Percentiles rank a stretch among this genome's conserved stretches.
These are phyloP conservation scores for Odontocolon sp. DNA, from an alignment of 2,888 invertebrate genomes.

Conservation along the genomic window DNA sequence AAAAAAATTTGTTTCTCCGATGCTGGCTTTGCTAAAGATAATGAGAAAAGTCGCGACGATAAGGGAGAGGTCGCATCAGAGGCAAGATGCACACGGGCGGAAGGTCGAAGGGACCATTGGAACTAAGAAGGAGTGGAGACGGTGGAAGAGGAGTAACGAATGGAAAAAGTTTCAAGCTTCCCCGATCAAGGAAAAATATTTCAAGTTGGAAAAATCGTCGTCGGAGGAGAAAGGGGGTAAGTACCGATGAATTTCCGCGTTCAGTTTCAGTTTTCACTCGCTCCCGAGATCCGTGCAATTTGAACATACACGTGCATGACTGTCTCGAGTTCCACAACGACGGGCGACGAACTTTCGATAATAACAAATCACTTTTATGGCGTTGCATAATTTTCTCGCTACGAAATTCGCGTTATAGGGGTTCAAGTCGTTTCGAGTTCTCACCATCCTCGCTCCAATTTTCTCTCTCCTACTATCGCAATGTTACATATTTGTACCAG, in stretches of 20 bases:
- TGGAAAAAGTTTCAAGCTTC: constrained; percentile 39
- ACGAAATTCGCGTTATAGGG: constrained; percentile 41
- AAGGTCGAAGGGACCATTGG: too few species aligned
- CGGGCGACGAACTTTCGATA: constrained; percentile 45
- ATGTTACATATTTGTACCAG: neutral
- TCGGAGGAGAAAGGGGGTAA: neutral
- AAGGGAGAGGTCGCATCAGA: too few species aligned
- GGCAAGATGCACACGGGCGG: too few species aligned
- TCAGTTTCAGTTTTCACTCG: neutral
- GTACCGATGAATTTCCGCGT: constrained; percentile 39
- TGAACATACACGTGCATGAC: constrained; percentile 13
- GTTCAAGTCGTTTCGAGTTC: constrained; percentile 49
- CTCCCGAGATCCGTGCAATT: constrained; percentile 28
- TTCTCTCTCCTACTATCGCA: neutral
- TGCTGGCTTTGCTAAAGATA: too few species aligned
- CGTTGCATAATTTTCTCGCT: constrained; percentile 50
- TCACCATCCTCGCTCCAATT: too few species aligned
- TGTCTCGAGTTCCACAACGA: neutral
- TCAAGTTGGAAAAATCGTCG: constrained; percentile 43
- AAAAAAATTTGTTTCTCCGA: too few species aligned
- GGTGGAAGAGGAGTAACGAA: constrained; percentile 28
- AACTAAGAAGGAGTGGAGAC: neutral
- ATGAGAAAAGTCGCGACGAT: too few species aligned
- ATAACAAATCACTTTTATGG: constrained; percentile 54
- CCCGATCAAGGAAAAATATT: constrained; percentile 16